Evolutionary conservation across 2,113 vertebrate species (phyloP).

Genomic region (Progne subis): DNA sequence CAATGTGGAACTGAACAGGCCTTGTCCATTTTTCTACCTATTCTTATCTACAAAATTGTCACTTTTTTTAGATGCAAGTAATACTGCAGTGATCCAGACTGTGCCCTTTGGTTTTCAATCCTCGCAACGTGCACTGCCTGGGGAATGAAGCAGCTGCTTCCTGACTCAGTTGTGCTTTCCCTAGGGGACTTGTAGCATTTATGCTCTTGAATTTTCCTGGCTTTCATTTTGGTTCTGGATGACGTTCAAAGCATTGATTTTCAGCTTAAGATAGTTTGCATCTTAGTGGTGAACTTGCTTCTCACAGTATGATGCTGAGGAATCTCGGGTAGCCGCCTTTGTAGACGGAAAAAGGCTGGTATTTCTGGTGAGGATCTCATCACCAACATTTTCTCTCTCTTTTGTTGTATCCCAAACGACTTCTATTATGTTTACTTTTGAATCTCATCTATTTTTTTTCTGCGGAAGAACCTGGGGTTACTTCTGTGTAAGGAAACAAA

Average conservation of each 20-base stretch:
- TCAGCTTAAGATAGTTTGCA: neutral
- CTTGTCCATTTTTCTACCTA: neutral
- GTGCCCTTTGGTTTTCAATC: neutral
- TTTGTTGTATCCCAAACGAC: neutral
- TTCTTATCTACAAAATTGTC: neutral
- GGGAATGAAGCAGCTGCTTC: neutral
- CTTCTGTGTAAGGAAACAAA: neutral
- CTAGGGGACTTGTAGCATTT: neutral
- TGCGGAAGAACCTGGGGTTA: neutral
- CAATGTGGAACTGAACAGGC: neutral
- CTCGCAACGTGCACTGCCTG: neutral
- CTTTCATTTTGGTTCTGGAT: neutral
- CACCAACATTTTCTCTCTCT: neutral
- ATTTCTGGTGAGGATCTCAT: neutral
- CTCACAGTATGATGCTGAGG: neutral
- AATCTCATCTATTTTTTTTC: neutral
- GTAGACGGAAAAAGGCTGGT: neutral
- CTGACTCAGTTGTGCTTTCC: neutral
- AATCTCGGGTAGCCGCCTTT: neutral
- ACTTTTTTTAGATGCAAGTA: neutral
- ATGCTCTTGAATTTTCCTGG: neutral
- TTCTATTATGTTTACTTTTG: neutral
- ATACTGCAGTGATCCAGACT: neutral
- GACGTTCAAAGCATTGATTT: neutral
- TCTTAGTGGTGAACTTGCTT: neutral